These are phyloP conservation scores for Ooceraea biroi DNA, from an alignment of 1,140 invertebrate genomes.

Conservation along the genomic window DNA sequence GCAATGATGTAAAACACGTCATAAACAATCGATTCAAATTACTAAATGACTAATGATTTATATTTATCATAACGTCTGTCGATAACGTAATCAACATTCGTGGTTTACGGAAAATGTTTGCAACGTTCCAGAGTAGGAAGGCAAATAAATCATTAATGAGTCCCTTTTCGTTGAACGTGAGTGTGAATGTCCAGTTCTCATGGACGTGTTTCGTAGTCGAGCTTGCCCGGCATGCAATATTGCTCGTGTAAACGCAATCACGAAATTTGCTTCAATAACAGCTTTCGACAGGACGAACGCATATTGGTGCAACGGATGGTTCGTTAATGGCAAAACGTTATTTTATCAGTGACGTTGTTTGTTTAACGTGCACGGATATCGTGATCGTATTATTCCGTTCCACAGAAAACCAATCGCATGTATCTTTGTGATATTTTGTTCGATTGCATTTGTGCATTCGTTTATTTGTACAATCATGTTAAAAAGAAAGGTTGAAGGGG, in stretches of 20 bases:
- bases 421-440: conserved; percentile 61
- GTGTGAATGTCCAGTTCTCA: conserved; percentile 48
- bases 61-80: conserved; percentile 33
- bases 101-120: conserved; percentile 50
- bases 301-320: conserved; percentile 51
- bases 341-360: conserved; percentile 56
- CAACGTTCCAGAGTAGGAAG: conserved; percentile 41
- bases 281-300: conserved; percentile 52
- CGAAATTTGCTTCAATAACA: conserved; percentile 62
- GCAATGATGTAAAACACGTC: neutral
- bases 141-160: conserved; percentile 63
- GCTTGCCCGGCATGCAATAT: conserved; percentile 47
- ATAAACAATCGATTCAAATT: conserved; percentile 34
- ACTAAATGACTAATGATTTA: conserved; percentile 37
- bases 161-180: conserved; percentile 36
- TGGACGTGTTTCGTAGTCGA: conserved; percentile 48
- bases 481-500: conserved; percentile 31
- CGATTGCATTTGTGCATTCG: conserved; percentile 36
- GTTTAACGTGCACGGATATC: conserved; percentile 41
- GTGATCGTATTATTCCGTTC: conserved; percentile 61
- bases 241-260: conserved; percentile 60
- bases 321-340: conserved; percentile 69
- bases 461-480: conserved; percentile 58
- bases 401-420: conserved; percentile 61
- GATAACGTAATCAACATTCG: conserved; percentile 47